Base-by-base conservation (phyloP, 1,140 invertebrate species). In the Euura saliciscinereae region DNA sequence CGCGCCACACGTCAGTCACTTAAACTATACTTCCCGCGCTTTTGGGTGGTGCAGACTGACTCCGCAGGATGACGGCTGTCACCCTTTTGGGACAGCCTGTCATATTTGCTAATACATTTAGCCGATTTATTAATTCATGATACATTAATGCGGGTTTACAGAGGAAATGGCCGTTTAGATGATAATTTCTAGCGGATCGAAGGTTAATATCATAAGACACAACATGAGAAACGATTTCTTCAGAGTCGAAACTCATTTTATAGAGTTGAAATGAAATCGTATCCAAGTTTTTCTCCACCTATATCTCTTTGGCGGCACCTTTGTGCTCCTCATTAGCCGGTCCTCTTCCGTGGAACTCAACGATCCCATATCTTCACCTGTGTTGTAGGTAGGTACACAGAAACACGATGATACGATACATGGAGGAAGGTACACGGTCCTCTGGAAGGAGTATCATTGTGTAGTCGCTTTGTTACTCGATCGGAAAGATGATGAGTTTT, bases 321-420 rank as follows among this genome's bases (percentile, higher is more conserved):
- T 69, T 73, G 68, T 70, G 71, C n/a, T 13, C 6, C 68, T 73
- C 72, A 70, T 73, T 73, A 73, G 28, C 66, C 71, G 6, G 71
- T 42, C 28, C 66, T 28, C 28, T 67, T 67, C 66, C 66, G 66
- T 67, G 66, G 42, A 67, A 28, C 66, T 67, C 66, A 28, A 10
- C 66, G 66, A 67, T 67, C 66, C 66, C 43, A 44, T 44, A 67
- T 67, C 66, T 8, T n/a, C 46, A 64, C 45, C 67, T 28, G 65
- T 43, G 51, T 43, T 45, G 43, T 70, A 72, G 42, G 8, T 64
- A 68, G 2, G 45, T 45, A 11, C 43, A 3, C 45, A 44, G 44
- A 13, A n/a, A 72, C 66, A 59, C 13, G 13, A 11, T 8, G 10
- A 59, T n/a, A n/a, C 8, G 51, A n/a, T 59, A 59, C 51, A 59